Conservation (phyloP, 1,140 invertebrate genomes). For the Eriocheir sinensis region DNA sequence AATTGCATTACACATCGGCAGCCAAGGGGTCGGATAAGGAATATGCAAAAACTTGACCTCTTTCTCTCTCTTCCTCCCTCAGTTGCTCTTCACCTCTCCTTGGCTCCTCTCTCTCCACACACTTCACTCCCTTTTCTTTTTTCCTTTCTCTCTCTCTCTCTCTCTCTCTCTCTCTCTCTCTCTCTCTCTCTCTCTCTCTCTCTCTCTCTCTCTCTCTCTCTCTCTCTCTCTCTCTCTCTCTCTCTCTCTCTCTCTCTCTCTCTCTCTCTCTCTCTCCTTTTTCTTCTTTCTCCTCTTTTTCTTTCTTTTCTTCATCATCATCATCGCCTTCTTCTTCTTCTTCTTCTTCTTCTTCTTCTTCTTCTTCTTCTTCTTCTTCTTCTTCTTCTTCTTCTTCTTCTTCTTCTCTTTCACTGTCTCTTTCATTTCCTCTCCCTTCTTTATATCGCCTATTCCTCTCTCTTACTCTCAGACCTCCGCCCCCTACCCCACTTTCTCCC, state of each 20-base stretch:
- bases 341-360: not conserved
- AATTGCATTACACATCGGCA: too few relatives aligned
- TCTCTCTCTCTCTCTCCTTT: slow-evolving; percentile 35
- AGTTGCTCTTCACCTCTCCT: not conserved
- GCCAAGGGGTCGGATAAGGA: too few relatives aligned
- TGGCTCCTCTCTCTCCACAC: not conserved
- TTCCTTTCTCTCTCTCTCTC: not conserved
- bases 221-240: slow-evolving; percentile 7
- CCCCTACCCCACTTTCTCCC: too few relatives aligned
- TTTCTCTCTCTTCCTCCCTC: not conserved
- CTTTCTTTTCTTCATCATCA: not conserved
- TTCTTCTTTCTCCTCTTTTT: not conserved
- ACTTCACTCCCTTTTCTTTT: not conserved
- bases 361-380: not conserved
- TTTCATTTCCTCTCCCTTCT: not conserved
- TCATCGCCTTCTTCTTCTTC: not conserved
- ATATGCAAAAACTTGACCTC: too few relatives aligned
- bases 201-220: not conserved
- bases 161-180: not conserved
- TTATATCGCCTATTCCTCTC: not conserved
- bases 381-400: not conserved
- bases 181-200: slow-evolving; percentile 3
- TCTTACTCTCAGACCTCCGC: too few relatives aligned
- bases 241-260: not conserved
- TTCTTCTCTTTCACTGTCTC: not conserved